Evolutionary conservation across 2,113 vertebrate genomes (phyloP).

Genomic region (mouse (Mus musculus)): GRCm39 chr14:93744501-93745000

Average conservation of each 20-base stretch:
- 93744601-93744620: neutral
- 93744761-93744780: neutral
- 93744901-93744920: neutral
- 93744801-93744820: neutral
- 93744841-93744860: neutral
- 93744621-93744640: neutral
- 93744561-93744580: neutral
- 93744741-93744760: neutral
- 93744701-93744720: neutral
- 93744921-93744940: neutral
- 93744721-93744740: neutral
- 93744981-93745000: neutral
- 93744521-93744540: neutral
- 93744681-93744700: neutral
- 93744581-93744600: neutral
- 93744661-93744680: neutral
- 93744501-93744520: neutral
- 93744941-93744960: neutral
- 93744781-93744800: neutral
- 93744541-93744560: neutral
- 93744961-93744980: neutral
- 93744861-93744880: neutral
- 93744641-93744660: neutral
- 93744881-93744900: rapidly evolving
- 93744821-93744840: neutral